Evolutionary conservation across 2,888 invertebrate species (phyloP), one percentile per base, ranked within the genome.

Genomic region (Deilephila elpenor): DNA sequence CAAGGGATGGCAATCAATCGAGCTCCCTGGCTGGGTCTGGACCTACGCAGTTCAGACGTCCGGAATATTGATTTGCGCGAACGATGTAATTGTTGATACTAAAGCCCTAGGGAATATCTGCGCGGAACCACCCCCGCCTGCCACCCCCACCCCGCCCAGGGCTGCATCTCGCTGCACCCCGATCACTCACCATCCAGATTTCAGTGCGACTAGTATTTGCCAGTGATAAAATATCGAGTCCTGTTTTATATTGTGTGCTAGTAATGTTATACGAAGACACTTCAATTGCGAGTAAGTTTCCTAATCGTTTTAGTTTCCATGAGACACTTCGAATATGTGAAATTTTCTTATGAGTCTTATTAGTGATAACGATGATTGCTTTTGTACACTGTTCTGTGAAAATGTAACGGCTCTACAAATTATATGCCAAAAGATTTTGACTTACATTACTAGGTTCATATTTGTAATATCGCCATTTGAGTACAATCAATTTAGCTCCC

Each of bases 21-120:
- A 51, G 67, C 70, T 56, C 56, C 29, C 59, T 29, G n/a, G 56
- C 19, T 8, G 44, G 29, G 7, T 59, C 34, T 56, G 32, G 70
- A 71, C 56, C 32, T 71, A 56, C 70, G 70, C 56, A 20, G 56
- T 71, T 19, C 29, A 4, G 20, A 11, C n/a, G 34, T 59, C 32
- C 25, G 25, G 44, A 56, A 32, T 71, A 71, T 71, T 56, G 70
- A 71, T 56, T 56, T 71, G 56, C 56, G 56, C 70, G 11, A 32
- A 5, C 5, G 6, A 17, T 34, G 8, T n/a, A 4, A 34, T 20
- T 44, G 7, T 14, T 14, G 7, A n/a, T 32, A 56, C 19, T 20
- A n/a, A 56, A 56, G 56, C 70, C 32, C 56, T 56, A 70, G 56
- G 56, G 4, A 70, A 56, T 34, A 59, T 19, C 32, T 56, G 56